A percentile compares a stretch with the other conserved stretches of the same genome.
Conservation (phyloP, 2,797 vertebrate genomes). For the Orientallactaga sibirica region DNA sequence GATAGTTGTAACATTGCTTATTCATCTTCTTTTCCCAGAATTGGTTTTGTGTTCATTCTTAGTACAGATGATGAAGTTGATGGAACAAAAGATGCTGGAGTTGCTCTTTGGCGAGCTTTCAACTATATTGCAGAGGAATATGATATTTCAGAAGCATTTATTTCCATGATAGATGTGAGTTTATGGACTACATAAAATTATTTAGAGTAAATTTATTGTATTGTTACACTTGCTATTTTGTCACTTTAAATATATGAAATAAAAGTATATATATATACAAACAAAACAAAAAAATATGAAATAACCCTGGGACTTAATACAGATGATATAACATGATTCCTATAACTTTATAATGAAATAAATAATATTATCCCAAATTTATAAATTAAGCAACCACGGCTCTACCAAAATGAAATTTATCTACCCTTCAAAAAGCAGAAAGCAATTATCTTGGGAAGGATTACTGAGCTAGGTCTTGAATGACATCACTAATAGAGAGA, state of each 20-base stretch:
- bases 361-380: background rate
- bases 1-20: slow-evolving; percentile 46
- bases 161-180: slow-evolving; percentile 93
- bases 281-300: too few relatives aligned
- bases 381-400: background rate
- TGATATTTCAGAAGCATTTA: slow-evolving; percentile 93
- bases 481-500: slow-evolving; percentile 33
- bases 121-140: slow-evolving; percentile 95
- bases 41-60: slow-evolving; percentile 97
- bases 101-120: slow-evolving; percentile 95
- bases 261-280: too few relatives aligned
- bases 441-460: background rate
- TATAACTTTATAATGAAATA: background rate
- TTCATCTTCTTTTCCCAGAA: slow-evolving; percentile 88
- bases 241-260: slow-evolving; percentile 35
- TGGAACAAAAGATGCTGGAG: slow-evolving; percentile 92
- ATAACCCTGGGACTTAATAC: background rate
- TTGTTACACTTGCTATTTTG: background rate
- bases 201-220: background rate
- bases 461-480: slow-evolving; percentile 14
- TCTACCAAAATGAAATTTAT: background rate
- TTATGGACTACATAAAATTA: slow-evolving; percentile 52
- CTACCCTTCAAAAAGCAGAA: slow-evolving; percentile 34
- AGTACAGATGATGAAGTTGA: slow-evolving; percentile 92
- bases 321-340: slow-evolving; percentile 39